Percentiles rank a stretch among this genome's conserved stretches.
phyloP scores from a whole-genome alignment of 2,888 invertebrate genomes.

The Synanthedon andrenaeformis region DNA sequence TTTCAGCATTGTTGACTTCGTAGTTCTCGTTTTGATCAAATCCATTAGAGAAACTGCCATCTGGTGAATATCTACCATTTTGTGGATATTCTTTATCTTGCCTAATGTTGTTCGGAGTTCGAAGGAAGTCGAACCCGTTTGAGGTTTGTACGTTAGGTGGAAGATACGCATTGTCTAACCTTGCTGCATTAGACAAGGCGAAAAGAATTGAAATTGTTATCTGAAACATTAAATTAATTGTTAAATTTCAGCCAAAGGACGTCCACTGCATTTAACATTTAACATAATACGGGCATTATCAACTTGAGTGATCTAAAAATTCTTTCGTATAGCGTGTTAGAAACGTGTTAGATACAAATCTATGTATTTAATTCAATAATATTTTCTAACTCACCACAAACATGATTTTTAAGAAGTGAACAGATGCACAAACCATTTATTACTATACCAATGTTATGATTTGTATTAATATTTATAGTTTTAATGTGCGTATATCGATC shows the following conservation, averaged over 20 bases:
- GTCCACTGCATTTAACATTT: no score
- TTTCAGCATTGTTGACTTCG: constrained; percentile 11
- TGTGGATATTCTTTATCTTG: constrained; percentile 8
- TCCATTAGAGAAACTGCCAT: constrained; percentile 7
- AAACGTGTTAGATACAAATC: not conserved
- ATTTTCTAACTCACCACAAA: constrained; percentile 13
- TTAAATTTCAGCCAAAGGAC: not conserved
- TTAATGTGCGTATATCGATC: constrained; percentile 38
- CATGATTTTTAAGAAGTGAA: constrained; percentile 17
- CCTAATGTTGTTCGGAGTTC: constrained; percentile 24
- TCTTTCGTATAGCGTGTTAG: no score
- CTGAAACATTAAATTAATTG: constrained; percentile 21
- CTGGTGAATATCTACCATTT: constrained; percentile 8
- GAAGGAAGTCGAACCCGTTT: constrained; percentile 38
- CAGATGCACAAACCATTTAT: constrained; percentile 26
- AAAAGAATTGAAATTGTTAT: constrained; percentile 37
- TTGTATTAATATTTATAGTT: constrained; percentile 52
- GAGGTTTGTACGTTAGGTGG: constrained; percentile 43
- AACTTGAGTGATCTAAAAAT: no score
- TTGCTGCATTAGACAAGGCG: constrained; percentile 38
- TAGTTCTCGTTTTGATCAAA: constrained; percentile 6
- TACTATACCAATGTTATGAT: constrained; percentile 35
- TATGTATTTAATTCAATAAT: constrained; percentile 47
- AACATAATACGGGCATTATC: no score
- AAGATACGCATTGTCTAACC: constrained; percentile 50